Evolutionary conservation across 2,888 invertebrate genomes (phyloP), one percentile per base, ranked within the genome.

Genomic region (Ganaspis brasiliensis): DNA sequence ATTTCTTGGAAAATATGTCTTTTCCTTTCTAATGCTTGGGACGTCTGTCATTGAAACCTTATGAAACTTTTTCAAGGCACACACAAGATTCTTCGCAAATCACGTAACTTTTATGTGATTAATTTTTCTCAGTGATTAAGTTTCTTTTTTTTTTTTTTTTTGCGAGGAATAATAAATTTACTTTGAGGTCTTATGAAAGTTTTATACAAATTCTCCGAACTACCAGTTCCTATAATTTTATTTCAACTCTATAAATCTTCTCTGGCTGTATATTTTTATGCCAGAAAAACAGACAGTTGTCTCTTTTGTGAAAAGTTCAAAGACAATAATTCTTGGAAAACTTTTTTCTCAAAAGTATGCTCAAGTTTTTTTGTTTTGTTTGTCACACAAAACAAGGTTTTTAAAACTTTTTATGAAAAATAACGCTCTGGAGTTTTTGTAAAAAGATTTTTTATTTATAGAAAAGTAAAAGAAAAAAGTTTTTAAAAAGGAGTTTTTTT

Each of bases 111-210:
- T n/a, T n/a, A 19, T 52, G 8, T 52, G 19, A 19, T 52, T 52
- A 52, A 45, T 45, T 16, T 49, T 49, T n/a, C 16, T 49, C n/a
- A n/a, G n/a, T 49, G 19, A 31, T 31, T 52, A 19, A 16, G 6
- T 9, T 49, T 49, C 9, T 1, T 52, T 52, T 52, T 52, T 16
- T 19, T 52, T n/a, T n/a, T n/a, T n/a, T n/a, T n/a, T n/a, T n/a
- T 4, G 45, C n/a, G n/a, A 10, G n/a, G 45, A 49, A 14, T 52
- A 19, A 52, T 52, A n/a, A 52, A 52, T 52, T n/a, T 6, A 6
- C 31, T 19, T 49, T 49, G 49, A 49, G 49, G 49, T 49, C 52
- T 52, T 52, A 52, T 52, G 52, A 52, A 52, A 52, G 52, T 52
- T 52, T 52, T 52, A 19, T 52, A 52, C n/a, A 52, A 52, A 19